Evolutionary conservation across 1,140 invertebrate genomes (phyloP), one percentile per base, ranked within the genome.

Genomic region (Acromyrmex heyeri): DNA sequence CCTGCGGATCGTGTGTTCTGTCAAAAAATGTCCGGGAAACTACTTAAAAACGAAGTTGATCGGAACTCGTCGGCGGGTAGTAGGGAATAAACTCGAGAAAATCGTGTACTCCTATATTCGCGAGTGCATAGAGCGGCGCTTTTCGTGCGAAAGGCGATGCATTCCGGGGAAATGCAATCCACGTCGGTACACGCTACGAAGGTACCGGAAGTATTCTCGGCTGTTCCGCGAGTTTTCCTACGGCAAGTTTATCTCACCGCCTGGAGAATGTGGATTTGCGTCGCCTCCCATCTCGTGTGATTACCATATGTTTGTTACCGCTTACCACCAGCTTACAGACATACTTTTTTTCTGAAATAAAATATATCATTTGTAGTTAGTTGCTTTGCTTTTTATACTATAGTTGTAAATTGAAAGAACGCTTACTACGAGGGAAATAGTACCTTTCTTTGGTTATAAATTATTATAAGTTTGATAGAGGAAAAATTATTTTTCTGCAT

Each of bases 131-230:
- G 50, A 53, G 55, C 30, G 72, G 50, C 34, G 83, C 53, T 86
- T 79, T 53, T 86, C 73, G 64, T 34, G 62, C 30, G 61, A 44
- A 21, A 16, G 82, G 34, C 85, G 85, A 81, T 82, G 85, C 62
- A 82, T 86, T 79, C 62, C 38, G 50, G 27, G 48, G 55, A 82
- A 82, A 86, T 69, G 85, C 85, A 69, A 81, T 81, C 77, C 76
- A 59, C 53, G 53, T 61, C 44, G 21, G 76, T 69, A 48, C 34
- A 24, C 69, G 38, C 55, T 14, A 8, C 18, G 61, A 67, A 30
- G 76, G 34, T n/a, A 59, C 64, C 34, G 62, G 77, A 86, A 86
- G 85, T 81, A 86, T 82, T 86, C 27, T 57, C 27, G 75, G 18
- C 24, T 67, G 75, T 78, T 67, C 62, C 53, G 53, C 38, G 75